phyloP scores from a whole-genome alignment of 2,113 vertebrate genomes.

The Desmodus rotundus region DNA sequence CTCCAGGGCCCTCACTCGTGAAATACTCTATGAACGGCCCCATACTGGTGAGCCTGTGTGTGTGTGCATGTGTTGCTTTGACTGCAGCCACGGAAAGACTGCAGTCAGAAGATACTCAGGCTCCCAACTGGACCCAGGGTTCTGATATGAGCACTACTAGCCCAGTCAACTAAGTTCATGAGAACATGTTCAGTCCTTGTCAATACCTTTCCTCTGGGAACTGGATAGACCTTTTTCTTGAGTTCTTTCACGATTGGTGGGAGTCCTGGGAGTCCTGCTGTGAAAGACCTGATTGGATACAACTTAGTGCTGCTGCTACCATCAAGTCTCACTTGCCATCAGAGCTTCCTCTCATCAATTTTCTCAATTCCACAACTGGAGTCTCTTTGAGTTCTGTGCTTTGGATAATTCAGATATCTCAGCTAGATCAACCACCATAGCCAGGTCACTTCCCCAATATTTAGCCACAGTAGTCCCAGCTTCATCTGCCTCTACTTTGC shows the following conservation, averaged over 20 bases:
- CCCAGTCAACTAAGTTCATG: neutral
- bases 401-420: neutral
- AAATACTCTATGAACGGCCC: neutral
- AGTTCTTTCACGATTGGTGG: neutral
- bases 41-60: neutral
- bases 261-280: neutral
- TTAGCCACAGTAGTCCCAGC: neutral
- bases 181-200: neutral
- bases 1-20: neutral
- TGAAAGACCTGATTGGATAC: neutral
- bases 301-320: neutral
- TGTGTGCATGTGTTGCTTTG: neutral
- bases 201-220: neutral
- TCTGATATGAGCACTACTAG: neutral
- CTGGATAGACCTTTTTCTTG: neutral
- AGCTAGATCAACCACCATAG: neutral
- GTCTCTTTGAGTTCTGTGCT: neutral
- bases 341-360: neutral
- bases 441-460: neutral
- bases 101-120: neutral
- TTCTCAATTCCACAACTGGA: neutral
- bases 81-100: neutral
- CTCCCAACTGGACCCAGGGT: neutral
- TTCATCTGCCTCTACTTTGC: neutral
- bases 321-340: neutral